phyloP scores from a whole-genome alignment of 1,140 invertebrate genomes.

The Danaus melanippus region DNA sequence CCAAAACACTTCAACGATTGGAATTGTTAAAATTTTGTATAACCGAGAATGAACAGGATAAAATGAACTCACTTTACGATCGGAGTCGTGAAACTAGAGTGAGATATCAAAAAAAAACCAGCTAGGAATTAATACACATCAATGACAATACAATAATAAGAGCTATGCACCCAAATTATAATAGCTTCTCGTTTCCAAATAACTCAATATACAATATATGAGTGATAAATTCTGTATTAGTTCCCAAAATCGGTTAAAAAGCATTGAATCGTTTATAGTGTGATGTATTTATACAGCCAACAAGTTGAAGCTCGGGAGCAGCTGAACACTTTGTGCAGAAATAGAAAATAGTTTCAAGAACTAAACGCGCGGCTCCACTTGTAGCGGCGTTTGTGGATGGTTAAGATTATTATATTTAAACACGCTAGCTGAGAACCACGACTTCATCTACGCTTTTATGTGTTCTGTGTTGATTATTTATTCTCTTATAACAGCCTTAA shows the following conservation, averaged over 20 bases:
- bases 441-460: no score
- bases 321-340: constrained; percentile 59
- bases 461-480: no score
- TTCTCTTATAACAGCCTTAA: no score
- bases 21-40: no score
- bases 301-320: constrained; percentile 54
- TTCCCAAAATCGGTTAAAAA: constrained; percentile 10
- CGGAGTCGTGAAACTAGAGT: background rate
- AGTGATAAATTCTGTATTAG: background rate
- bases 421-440: no score
- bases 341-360: constrained; percentile 71
- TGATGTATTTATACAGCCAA: constrained; percentile 26
- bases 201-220: background rate
- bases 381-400: constrained; percentile 21
- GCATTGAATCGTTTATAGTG: constrained; percentile 4
- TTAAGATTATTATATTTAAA: background rate
- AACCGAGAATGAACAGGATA: no score
- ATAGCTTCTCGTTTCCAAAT: background rate
- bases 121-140: constrained; percentile 23
- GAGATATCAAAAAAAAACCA: constrained; percentile 4
- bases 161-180: no score
- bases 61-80: background rate
- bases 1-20: no score
- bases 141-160: constrained; percentile 12
- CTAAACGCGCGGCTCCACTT: constrained; percentile 31